A percentile compares a stretch with the other conserved stretches of the same genome.
phyloP scores from a whole-genome alignment of 2,113 vertebrate genomes.

The Malurus elegans region DNA sequence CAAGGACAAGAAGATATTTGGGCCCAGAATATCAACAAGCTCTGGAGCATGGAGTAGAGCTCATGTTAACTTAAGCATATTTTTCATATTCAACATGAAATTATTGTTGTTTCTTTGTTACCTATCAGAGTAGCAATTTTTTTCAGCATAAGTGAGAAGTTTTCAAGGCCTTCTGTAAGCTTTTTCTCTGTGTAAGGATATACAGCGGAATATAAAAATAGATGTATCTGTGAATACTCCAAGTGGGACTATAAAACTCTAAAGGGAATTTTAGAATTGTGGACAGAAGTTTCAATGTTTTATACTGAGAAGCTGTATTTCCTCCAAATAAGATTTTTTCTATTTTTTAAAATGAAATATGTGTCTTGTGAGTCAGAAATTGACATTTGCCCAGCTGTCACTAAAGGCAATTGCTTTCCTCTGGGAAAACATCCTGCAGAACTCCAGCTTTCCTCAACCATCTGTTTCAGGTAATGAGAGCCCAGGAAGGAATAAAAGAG shows the following conservation, averaged over 20 bases:
- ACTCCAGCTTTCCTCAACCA: background rate
- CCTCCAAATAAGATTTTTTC: background rate
- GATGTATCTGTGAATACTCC: background rate
- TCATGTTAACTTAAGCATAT: background rate
- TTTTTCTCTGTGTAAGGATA: background rate
- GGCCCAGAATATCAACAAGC: background rate
- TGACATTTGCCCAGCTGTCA: constrained; percentile 15
- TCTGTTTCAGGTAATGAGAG: constrained; percentile 16
- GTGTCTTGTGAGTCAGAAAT: background rate
- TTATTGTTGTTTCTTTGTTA: background rate
- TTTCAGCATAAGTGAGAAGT: background rate
- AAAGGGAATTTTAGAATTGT: background rate
- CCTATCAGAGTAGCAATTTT: background rate
- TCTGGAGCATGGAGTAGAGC: fast-evolving
- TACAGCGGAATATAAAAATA: background rate
- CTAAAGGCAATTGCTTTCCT: background rate
- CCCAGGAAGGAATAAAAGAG: background rate
- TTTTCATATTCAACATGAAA: background rate
- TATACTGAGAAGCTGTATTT: background rate
- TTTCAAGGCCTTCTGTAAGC: background rate
- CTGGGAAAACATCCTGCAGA: background rate
- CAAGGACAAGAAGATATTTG: background rate
- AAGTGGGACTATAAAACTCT: background rate
- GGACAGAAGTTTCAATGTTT: background rate
- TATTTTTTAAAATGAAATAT: background rate